Percentiles rank a stretch among this genome's conserved stretches.
Evolutionary conservation across 2,888 invertebrate genomes (phyloP).

Genomic region (Amiota minor): DNA sequence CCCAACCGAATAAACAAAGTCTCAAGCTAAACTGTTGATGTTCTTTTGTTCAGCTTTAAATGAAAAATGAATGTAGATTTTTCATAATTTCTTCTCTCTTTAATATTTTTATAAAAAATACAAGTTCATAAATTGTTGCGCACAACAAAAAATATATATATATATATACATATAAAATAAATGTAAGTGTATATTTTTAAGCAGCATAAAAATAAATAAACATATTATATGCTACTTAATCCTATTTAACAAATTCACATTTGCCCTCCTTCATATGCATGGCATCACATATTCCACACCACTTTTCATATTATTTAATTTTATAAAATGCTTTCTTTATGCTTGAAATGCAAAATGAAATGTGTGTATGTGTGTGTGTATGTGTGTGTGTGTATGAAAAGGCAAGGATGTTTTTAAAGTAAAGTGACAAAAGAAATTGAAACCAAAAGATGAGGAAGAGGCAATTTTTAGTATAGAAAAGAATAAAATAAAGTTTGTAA

Average conservation of each 20-base stretch:
- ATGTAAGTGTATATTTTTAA: constrained; percentile 41
- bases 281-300: background rate
- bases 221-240: constrained; percentile 57
- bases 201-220: constrained; percentile 47
- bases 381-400: constrained; percentile 5
- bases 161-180: background rate
- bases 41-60: background rate
- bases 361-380: constrained; percentile 2
- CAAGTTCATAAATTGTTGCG: constrained; percentile 42
- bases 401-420: too few species aligned
- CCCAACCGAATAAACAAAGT: too few species aligned
- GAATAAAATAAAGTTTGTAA: constrained; percentile 48
- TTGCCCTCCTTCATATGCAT: constrained; percentile 36
- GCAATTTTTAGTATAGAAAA: constrained; percentile 52
- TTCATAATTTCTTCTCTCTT: constrained; percentile 29
- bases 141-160: constrained; percentile 1
- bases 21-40: too few species aligned
- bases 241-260: constrained; percentile 60
- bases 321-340: too few species aligned
- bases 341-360: background rate
- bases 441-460: constrained; percentile 49
- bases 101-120: constrained; percentile 47
- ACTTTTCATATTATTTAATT: background rate
- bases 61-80: background rate
- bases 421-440: background rate